These are phyloP conservation scores for Bothrops jararaca DNA, from an alignment of 2,113 vertebrate species.

Conservation along the genomic window DNA sequence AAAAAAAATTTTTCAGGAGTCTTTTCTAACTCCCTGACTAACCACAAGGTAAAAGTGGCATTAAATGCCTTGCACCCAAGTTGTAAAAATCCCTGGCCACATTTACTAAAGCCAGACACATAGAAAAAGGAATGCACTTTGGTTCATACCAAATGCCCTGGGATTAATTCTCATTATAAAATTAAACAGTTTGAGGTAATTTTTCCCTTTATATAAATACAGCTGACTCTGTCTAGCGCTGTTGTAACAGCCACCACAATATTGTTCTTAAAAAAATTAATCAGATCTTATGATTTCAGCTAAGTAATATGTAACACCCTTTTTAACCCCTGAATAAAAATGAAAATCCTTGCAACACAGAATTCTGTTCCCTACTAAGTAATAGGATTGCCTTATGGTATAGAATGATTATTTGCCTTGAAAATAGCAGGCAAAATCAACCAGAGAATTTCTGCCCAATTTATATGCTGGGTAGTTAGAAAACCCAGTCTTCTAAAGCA, in stretches of 20 bases:
- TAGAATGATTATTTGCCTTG: no score
- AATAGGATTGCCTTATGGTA: slow-evolving; percentile 68
- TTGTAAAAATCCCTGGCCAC: slow-evolving; percentile 78
- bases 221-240: slow-evolving; percentile 72
- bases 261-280: slow-evolving; percentile 63
- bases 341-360: slow-evolving; percentile 50
- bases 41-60: slow-evolving; percentile 77
- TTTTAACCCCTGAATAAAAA: slow-evolving; percentile 69
- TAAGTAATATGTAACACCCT: slow-evolving; percentile 66
- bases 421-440: slow-evolving; percentile 40
- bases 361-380: slow-evolving; percentile 48
- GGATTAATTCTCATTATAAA: slow-evolving; percentile 82
- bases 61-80: slow-evolving; percentile 80
- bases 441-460: not conserved
- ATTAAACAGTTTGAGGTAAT: slow-evolving; percentile 82
- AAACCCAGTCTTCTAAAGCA: not conserved
- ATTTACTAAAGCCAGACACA: slow-evolving; percentile 74
- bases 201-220: slow-evolving; percentile 71
- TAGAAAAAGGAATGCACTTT: slow-evolving; percentile 99
- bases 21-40: slow-evolving; percentile 67
- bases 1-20: slow-evolving; percentile 68
- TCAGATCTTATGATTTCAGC: slow-evolving; percentile 74
- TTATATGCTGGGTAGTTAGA: not conserved
- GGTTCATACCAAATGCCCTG: slow-evolving; percentile 98
- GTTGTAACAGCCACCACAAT: slow-evolving; percentile 73